A percentile compares a stretch with the other conserved stretches of the same genome.
phyloP scores from a whole-genome alignment of 2,888 invertebrate species.

The Phortica okadai region DNA sequence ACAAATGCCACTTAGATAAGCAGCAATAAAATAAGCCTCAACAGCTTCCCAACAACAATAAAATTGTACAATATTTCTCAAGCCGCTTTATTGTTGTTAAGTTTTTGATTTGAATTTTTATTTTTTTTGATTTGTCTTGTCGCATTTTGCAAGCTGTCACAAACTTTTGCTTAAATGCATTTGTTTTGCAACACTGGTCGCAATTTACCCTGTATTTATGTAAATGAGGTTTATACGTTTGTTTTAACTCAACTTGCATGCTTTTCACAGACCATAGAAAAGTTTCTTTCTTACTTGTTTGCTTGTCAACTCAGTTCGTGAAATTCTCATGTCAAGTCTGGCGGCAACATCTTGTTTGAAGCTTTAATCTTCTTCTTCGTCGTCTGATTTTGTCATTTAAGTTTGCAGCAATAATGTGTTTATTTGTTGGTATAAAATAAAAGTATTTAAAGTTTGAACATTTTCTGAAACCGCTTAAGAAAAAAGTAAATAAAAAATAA shows the following conservation, averaged over 20 bases:
- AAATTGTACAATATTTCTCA: too few relatives aligned
- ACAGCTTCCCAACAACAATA: too few relatives aligned
- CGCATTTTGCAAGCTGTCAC: neutral
- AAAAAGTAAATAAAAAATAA: too few relatives aligned
- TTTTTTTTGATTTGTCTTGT: neutral
- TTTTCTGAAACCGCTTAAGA: too few relatives aligned
- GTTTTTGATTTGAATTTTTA: neutral
- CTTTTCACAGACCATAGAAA: neutral
- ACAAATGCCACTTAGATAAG: neutral
- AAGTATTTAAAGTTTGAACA: too few relatives aligned
- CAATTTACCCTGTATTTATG: neutral
- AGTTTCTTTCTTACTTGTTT: neutral
- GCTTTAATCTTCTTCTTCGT: too few relatives aligned
- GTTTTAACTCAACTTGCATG: neutral
- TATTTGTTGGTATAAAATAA: too few relatives aligned
- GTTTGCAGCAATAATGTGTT: too few relatives aligned
- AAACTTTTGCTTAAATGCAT: neutral
- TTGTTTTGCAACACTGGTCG: neutral
- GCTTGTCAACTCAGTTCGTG: neutral
- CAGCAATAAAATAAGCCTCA: neutral
- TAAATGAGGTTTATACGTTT: neutral
- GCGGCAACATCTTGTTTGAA: too few relatives aligned
- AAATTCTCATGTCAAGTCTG: neutral
- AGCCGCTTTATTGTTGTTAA: neutral
- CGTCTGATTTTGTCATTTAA: too few relatives aligned